Evolutionary conservation across 2,888 invertebrate genomes (phyloP).

Genomic region (Creontiades dilutus): DNA sequence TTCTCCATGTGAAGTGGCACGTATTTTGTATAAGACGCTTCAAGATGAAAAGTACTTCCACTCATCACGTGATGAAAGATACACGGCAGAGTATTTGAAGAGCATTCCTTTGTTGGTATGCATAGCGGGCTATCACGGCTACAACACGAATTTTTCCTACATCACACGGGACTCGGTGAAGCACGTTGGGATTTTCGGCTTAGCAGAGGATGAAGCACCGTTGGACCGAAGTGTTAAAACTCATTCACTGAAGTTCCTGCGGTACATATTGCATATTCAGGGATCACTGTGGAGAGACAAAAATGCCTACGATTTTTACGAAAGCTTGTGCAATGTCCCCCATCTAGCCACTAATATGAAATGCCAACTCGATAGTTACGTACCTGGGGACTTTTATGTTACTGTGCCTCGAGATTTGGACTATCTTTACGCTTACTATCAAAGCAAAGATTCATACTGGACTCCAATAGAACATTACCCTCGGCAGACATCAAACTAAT

Average conservation of each 20-base stretch:
- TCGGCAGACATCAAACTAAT: neutral
- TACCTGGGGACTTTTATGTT: neutral
- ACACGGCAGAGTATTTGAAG: neutral
- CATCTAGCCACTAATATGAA: neutral
- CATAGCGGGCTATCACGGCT: constrained; percentile 29
- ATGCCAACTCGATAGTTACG: constrained; percentile 12
- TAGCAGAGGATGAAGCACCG: neutral
- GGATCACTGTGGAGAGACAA: neutral
- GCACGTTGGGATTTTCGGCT: constrained; percentile 13
- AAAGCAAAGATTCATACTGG: constrained; percentile 8
- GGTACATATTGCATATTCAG: neutral
- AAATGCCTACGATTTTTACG: neutral
- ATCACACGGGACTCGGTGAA: neutral
- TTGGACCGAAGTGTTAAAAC: neutral
- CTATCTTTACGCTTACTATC: constrained; percentile 6
- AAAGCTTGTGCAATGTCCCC: constrained; percentile 1
- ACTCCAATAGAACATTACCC: neutral
- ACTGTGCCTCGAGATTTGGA: neutral
- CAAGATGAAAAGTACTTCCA: neutral
- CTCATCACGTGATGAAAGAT: neutral
- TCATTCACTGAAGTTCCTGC: constrained; percentile 2
- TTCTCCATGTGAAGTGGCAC: neutral
- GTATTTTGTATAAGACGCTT: neutral
- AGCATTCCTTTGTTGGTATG: constrained; percentile 4
- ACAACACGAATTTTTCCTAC: constrained; percentile 11